Evolutionary conservation across 2,888 invertebrate genomes (phyloP).

Genomic region (Ophraella communa): DNA sequence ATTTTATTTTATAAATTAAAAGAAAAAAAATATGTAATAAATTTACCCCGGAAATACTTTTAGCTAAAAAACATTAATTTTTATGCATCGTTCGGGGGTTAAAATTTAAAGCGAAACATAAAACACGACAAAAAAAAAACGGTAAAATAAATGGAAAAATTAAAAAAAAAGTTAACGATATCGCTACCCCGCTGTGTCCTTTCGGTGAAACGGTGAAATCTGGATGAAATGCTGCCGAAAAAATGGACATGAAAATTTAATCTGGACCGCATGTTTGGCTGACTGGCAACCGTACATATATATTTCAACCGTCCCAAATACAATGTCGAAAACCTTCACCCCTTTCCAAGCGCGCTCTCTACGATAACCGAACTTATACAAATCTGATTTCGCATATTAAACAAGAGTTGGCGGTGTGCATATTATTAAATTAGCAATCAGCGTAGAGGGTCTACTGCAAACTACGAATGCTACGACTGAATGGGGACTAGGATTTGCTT

Average conservation of each 20-base stretch:
- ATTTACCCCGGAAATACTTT: background rate
- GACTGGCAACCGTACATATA: constrained; percentile 25
- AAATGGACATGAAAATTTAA: constrained; percentile 30
- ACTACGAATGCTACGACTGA: constrained; percentile 4
- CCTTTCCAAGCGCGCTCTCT: too few species aligned
- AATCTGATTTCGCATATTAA: constrained; percentile 63
- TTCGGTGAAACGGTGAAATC: constrained; percentile 22
- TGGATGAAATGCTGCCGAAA: constrained; percentile 23
- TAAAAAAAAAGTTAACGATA: constrained; percentile 21
- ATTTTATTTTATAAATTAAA: too few species aligned
- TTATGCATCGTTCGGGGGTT: constrained; percentile 8
- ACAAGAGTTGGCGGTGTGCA: constrained; percentile 59
- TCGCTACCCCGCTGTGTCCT: constrained; percentile 20
- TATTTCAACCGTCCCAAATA: constrained; percentile 21
- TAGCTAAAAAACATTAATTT: background rate
- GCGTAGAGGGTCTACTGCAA: constrained; percentile 39
- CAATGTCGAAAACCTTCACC: constrained; percentile 36
- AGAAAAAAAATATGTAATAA: too few species aligned
- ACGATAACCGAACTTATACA: constrained; percentile 60
- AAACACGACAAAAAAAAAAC: constrained; percentile 11
- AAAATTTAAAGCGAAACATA: constrained; percentile 12
- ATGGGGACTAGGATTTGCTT: background rate
- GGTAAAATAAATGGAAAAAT: too few species aligned
- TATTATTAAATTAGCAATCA: constrained; percentile 61
- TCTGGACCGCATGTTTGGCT: constrained; percentile 28